Conservation (phyloP, 2,888 invertebrate species). For the Campaea margaritaria region DNA sequence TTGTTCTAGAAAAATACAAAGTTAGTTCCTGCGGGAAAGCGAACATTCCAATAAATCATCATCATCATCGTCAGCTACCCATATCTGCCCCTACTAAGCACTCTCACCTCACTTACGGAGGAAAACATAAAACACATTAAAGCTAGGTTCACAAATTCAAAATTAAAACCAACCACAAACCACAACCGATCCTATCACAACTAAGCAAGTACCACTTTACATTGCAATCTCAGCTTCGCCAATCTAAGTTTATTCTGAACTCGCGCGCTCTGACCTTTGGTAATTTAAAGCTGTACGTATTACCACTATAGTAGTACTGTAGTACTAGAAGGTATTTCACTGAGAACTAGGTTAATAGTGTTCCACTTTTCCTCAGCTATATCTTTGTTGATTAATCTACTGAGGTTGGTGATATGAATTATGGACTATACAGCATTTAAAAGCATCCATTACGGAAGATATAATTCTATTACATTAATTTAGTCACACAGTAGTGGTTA, state of each 20-base stretch:
- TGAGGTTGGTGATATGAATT: slow-evolving; percentile 2
- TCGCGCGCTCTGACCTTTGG: slow-evolving; percentile 51
- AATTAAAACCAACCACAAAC: too few relatives aligned
- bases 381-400: slow-evolving; percentile 19
- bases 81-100: too few relatives aligned
- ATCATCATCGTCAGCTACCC: too few relatives aligned
- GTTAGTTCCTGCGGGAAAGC: too few relatives aligned
- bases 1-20: too few relatives aligned
- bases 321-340: slow-evolving; percentile 38
- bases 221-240: slow-evolving; percentile 54
- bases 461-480: too few relatives aligned
- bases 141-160: background rate
- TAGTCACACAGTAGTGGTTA: too few relatives aligned
- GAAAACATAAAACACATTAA: background rate
- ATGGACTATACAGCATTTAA: background rate
- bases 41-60: too few relatives aligned
- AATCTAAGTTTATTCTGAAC: slow-evolving; percentile 62
- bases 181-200: background rate
- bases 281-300: slow-evolving; percentile 49
- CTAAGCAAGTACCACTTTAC: slow-evolving; percentile 46
- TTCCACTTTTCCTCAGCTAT: slow-evolving; percentile 19
- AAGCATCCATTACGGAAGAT: too few relatives aligned
- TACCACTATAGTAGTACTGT: background rate
- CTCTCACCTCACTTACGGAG: too few relatives aligned
- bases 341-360: slow-evolving; percentile 44